Base-by-base conservation (phyloP, 2,888 invertebrate species). In the Eupeodes latifasciatus region DNA sequence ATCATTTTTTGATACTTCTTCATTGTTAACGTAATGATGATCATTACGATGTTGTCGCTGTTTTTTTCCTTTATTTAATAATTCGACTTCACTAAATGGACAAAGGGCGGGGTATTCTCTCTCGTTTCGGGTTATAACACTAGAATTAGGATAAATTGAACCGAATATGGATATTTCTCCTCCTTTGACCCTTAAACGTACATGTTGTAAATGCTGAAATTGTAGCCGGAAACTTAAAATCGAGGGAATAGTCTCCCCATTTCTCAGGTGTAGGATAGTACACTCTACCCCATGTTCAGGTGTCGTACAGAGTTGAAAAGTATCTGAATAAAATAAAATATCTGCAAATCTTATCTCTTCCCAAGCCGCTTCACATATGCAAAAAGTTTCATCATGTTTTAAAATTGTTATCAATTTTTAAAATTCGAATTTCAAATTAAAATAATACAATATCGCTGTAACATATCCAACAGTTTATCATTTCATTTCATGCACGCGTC, bases 181-280 rank as follows among this genome's bases (percentile, higher is more conserved):
- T 16, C 27, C 19, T 27, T 27, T 40, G 40, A 40, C 40, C 40
- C 27, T 9, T 9, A 57, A 27, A 7, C 19, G 16, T 40, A 62
- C 44, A 44, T 62, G 62, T 40, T 62, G 62, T 10, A 62, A 62
- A 16, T 62, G 62, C 40, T 62, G 62, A 62, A 62, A 62, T 16
- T 62, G 62, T 62, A 62, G 40, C 44, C 62, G 62, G 40, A 62
- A 62, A 62, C 40, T 62, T 62, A 62, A 62, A 62, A 62, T 57
- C 6, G 57, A 57, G 12, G 57, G 57, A 27, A 57, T 57, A 5
- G 47, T 47, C 47, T 47, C 47, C 47, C 47, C 47, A 47, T 47
- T 47, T 12, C 47, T 47, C 12, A 47, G 7, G 12, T 47, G 47
- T 6, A 47, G 47, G 10, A 47, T 47, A 11, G 47, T 47, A 12